Evolutionary conservation across 1,140 invertebrate species (phyloP), one percentile per base, ranked within the genome.

Genomic region (Conus ventricosus): DNA sequence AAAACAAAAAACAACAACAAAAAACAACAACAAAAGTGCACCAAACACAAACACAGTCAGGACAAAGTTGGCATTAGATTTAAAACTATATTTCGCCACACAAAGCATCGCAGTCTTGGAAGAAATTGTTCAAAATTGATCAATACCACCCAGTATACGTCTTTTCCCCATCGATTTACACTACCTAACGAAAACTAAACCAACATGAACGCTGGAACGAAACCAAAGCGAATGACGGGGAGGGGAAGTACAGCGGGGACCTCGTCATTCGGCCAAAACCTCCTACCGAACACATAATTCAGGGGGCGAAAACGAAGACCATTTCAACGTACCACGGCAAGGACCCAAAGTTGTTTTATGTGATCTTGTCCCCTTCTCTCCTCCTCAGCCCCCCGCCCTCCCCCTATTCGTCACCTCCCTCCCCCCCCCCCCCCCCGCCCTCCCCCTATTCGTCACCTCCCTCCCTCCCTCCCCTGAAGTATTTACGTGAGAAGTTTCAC

Each of bases 401-500:
- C 39, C 39, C 23, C 78, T 80, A 13, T 4, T 63, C 11, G 60
- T 63, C 10, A 0, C 60, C 60, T 63, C 60, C 60, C 17, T 63
- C 60, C 60, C 60, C 4, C 71, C 76, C n/a, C 6, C 76, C 76
- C 76, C 81, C 53, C 4, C 25, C 80, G 2, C 39, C 39, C 39
- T 1, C 39, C 39, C 78, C 23, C 78, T 80, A 13, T 4, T 63
- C 11, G 60, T 63, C 10, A 0, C 60, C 60, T 63, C 60, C 60
- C 17, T 63, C 60, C 60, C 60, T 63, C 71, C 76, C n/a, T 23
- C 76, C 76, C 76, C 81, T 10, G 53, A 25, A 63, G 85, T 87
- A 87, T 87, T 78, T 87, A 78, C 85, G 85, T 87, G 85, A 75
- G 85, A 20, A 78, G 85, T 87, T 76, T 75, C 85, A 75, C 85